Evolutionary conservation across 1,140 invertebrate species (phyloP).

Genomic region (Pectinophora gossypiella): DNA sequence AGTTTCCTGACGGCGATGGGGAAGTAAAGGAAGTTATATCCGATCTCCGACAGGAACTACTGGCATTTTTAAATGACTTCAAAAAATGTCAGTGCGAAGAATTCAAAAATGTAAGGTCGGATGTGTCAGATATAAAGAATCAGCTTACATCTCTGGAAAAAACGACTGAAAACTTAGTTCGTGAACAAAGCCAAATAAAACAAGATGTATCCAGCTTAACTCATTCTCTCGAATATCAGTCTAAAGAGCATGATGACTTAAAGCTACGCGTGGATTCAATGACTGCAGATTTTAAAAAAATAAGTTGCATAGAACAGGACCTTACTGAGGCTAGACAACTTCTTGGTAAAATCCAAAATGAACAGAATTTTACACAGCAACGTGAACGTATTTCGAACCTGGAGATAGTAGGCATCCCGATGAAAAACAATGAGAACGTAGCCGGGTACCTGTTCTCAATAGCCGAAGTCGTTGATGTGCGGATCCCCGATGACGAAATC

Average conservation of each 20-base stretch:
- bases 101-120: neutral
- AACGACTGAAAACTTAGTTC: neutral
- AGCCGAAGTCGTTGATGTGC: neutral
- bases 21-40: neutral
- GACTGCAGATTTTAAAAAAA: no score
- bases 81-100: neutral
- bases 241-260: neutral
- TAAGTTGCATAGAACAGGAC: neutral
- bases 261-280: neutral
- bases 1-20: neutral
- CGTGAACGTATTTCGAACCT: conserved; percentile 1
- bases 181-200: neutral
- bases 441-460: neutral
- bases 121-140: neutral
- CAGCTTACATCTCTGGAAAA: neutral
- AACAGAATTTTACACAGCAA: neutral
- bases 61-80: neutral
- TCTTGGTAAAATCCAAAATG: neutral
- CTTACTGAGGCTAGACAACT: neutral
- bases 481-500: neutral
- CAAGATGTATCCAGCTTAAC: neutral
- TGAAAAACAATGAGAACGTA: neutral
- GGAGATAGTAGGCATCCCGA: neutral
- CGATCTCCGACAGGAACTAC: neutral
- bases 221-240: neutral